Evolutionary conservation across 2,888 invertebrate genomes (phyloP).

Genomic region (Norana najaformis): DNA sequence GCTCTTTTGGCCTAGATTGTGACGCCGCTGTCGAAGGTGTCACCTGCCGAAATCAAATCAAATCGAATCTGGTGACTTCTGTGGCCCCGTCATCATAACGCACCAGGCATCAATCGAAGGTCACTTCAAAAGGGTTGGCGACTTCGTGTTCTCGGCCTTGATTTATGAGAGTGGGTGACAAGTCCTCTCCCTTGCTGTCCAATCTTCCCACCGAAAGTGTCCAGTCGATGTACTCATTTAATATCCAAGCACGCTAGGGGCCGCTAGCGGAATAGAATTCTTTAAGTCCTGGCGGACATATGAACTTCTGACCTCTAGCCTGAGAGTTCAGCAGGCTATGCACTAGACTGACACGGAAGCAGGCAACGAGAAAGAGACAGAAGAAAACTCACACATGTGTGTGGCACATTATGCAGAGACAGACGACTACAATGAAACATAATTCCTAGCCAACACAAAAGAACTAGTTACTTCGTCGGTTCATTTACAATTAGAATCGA

Average conservation of each 20-base stretch:
- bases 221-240: too few species aligned
- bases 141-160: not conserved
- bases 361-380: too few species aligned
- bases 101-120: not conserved
- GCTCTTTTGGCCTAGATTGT: not conserved
- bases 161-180: not conserved
- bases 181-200: not conserved
- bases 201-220: too few species aligned
- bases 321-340: too few species aligned
- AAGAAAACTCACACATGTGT: too few species aligned
- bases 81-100: not conserved
- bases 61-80: not conserved
- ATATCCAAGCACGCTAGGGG: too few species aligned
- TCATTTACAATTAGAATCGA: not conserved
- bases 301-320: too few species aligned
- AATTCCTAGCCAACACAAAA: not conserved
- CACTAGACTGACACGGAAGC: too few species aligned
- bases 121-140: not conserved
- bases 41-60: too few species aligned
- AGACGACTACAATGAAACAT: not conserved
- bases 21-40: not conserved
- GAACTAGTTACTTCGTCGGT: not conserved
- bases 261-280: too few species aligned
- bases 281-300: too few species aligned
- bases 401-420: too few species aligned